A percentile compares a stretch with the other conserved stretches of the same genome.
These are phyloP conservation scores for Cynopterus sphinx DNA, from an alignment of 2,797 vertebrate species.

Conservation along the genomic window DNA sequence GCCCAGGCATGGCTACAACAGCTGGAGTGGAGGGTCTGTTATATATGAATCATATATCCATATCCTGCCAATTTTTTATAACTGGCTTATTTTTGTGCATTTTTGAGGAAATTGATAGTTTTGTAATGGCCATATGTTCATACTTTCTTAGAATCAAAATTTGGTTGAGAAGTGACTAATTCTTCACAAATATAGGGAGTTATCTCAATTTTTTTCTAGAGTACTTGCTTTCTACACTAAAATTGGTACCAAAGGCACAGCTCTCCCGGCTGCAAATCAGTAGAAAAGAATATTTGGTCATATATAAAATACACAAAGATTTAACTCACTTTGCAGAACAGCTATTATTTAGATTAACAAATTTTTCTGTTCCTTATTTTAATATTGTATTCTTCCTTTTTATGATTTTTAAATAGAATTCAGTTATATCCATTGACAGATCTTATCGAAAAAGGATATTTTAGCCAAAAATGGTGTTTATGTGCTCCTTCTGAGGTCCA, in stretches of 20 bases:
- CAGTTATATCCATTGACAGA: background rate
- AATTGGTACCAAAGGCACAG: background rate
- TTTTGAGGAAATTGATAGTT: background rate
- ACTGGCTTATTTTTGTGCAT: background rate
- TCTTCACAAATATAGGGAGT: background rate
- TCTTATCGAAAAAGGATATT: background rate
- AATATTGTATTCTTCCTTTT: background rate
- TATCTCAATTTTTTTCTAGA: background rate
- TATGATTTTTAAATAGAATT: background rate
- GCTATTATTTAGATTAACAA: background rate
- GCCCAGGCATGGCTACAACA: background rate
- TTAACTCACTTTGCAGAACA: background rate
- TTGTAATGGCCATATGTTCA: background rate
- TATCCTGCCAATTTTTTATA: background rate
- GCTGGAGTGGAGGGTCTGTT: background rate
- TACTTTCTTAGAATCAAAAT: conserved; percentile 13
- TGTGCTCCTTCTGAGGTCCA: background rate
- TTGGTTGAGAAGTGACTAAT: conserved; percentile 41
- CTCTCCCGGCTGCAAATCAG: background rate
- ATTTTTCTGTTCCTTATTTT: background rate
- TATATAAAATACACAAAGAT: background rate
- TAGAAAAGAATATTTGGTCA: background rate
- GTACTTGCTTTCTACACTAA: background rate
- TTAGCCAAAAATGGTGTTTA: background rate
- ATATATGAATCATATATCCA: background rate